Percentiles rank a stretch among this genome's conserved stretches.
These are phyloP conservation scores for Ceraclea dissimilis DNA, from an alignment of 2,888 invertebrate species.

Conservation along the genomic window DNA sequence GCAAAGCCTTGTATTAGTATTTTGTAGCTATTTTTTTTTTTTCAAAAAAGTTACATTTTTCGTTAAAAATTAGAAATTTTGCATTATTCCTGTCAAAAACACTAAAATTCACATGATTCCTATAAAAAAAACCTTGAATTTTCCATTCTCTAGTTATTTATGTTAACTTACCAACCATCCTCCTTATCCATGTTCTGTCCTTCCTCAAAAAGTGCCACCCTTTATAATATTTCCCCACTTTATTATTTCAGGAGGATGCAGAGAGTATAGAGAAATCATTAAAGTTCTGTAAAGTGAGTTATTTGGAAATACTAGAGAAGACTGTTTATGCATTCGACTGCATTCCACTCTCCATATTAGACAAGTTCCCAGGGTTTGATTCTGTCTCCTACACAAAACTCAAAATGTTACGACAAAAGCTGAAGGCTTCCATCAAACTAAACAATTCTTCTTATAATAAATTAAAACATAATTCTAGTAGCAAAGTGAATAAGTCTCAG, in stretches of 20 bases:
- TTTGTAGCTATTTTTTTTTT: too few relatives aligned
- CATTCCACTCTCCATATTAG: conserved; percentile 54
- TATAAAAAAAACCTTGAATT: too few relatives aligned
- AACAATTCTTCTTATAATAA: conserved; percentile 26
- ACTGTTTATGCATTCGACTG: conserved; percentile 54
- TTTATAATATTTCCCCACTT: too few relatives aligned
- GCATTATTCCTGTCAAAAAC: too few relatives aligned
- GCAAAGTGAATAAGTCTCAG: background rate
- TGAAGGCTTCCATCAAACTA: conserved; percentile 48
- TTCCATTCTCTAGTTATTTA: too few relatives aligned
- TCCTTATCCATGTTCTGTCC: too few relatives aligned
- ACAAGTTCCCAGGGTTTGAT: conserved; percentile 55
- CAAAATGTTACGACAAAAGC: conserved; percentile 50
- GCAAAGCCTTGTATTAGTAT: too few relatives aligned
- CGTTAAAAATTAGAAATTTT: too few relatives aligned
- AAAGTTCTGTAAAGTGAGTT: conserved; percentile 41
- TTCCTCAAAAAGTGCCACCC: too few relatives aligned
- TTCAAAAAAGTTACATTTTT: too few relatives aligned
- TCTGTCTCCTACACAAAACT: conserved; percentile 47
- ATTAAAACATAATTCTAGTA: background rate
- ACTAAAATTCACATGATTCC: too few relatives aligned
- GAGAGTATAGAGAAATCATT: conserved; percentile 17
- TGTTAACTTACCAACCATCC: too few relatives aligned
- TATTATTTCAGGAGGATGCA: conserved; percentile 15
- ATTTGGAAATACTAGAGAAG: conserved; percentile 56